Base-by-base conservation (phyloP, 1,140 invertebrate species). In the Lasioglossum albipes region DNA sequence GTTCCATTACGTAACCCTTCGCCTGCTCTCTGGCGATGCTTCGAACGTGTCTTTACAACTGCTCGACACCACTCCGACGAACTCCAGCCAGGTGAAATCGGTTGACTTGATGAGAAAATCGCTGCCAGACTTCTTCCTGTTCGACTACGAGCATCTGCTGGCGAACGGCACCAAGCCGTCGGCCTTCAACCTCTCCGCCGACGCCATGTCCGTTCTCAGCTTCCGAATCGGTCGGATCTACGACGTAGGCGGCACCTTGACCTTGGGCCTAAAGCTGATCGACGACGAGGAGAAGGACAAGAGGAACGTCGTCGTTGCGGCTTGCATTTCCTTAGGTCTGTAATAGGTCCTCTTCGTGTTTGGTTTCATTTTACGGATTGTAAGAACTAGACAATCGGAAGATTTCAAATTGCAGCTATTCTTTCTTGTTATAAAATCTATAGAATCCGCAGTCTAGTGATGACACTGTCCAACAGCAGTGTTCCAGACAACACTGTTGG, bases 161-260 rank as follows among this genome's bases (percentile, higher is more conserved):
- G 94, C 94, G 59, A 94, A 96, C 70, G 94, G 80, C 90, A 95
- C 72, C n/a, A 94, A 95, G 42, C 94, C 95, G 0, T 94, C 94
- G 45, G 87, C 95, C 3, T 90, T 96, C 0, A 96, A 96, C 88
- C 81, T 97, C 10, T 95, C 95, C 0, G 94, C 93, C 0, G 91
- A 94, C 52, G 93, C 94, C 66, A 91, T 96, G 12, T 94, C 94
- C 74, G 94, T 94, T 20, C 92, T 97, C 52, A 94, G 94, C 62
- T 96, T 96, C 80, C 93, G 94, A 22, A 91, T 97, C 20, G 94
- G 94, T 62, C 91, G 95, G n/a, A 94, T 95, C 27, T 94, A 95
- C 66, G 96, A 97, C 79, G 95, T 96, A 41, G 96, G 96, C 0
- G 96, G 96, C 0, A 96, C 95, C 0, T 85, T 97, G 7, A 94